Evolutionary conservation across 2,888 invertebrate species (phyloP).

Genomic region (Phorcus lineatus): DNA sequence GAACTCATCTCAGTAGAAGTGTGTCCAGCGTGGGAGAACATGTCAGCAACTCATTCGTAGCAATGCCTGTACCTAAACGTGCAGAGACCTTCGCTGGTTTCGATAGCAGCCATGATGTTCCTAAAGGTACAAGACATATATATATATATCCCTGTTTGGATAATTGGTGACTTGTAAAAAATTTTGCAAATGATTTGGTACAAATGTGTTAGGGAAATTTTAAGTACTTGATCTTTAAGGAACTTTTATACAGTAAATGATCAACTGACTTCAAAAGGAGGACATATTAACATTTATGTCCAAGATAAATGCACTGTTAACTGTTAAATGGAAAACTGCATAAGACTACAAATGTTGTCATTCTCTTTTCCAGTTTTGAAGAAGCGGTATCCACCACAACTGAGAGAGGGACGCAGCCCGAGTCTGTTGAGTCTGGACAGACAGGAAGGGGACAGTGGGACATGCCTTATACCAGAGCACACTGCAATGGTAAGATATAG

Average conservation of each 20-base stretch:
- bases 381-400: conserved; percentile 43
- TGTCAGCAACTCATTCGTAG: conserved; percentile 87
- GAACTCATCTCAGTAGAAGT: conserved; percentile 89
- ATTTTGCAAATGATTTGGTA: too few relatives aligned
- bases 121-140: conserved; percentile 46
- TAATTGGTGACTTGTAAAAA: too few relatives aligned
- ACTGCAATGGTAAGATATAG: background rate
- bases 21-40: conserved; percentile 95
- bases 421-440: conserved; percentile 44
- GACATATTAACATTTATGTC: too few relatives aligned
- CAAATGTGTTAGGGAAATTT: too few relatives aligned
- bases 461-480: background rate
- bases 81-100: conserved; percentile 98
- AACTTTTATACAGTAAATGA: too few relatives aligned
- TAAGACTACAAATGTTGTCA: too few relatives aligned
- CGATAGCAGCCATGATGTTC: conserved; percentile 78
- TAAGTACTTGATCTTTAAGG: too few relatives aligned
- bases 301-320: too few relatives aligned
- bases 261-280: too few relatives aligned
- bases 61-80: conserved; percentile 91
- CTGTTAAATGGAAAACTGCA: too few relatives aligned
- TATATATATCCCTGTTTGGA: too few relatives aligned
- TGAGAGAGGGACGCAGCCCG: conserved; percentile 42
- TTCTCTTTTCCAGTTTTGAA: conserved; percentile 38
- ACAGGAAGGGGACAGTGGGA: conserved; percentile 23